A percentile compares a stretch with the other conserved stretches of the same genome.
These are phyloP conservation scores for Timema podura DNA, from an alignment of 2,888 invertebrate species.

Conservation along the genomic window DNA sequence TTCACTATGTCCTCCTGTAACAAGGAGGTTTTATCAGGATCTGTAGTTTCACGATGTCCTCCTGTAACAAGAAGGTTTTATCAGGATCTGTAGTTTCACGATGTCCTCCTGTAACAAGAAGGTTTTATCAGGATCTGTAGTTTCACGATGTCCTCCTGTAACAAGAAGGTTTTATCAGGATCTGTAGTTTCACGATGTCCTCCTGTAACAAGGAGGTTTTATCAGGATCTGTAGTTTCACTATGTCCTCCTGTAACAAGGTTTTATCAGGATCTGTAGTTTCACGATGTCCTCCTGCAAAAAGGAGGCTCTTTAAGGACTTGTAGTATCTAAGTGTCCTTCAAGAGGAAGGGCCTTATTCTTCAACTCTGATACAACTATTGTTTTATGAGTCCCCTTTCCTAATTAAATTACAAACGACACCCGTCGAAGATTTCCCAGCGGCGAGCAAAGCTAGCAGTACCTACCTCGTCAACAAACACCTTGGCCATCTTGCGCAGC, in stretches of 20 bases:
- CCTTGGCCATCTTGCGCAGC: constrained; percentile 82
- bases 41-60: constrained; percentile 94
- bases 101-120: constrained; percentile 92
- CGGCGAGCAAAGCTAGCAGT: not conserved
- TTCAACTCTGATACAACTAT: too few species aligned
- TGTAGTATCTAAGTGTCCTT: too few species aligned
- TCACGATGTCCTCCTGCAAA: constrained; percentile 83
- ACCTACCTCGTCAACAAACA: constrained; percentile 72
- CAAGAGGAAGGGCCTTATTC: too few species aligned
- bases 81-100: constrained; percentile 93
- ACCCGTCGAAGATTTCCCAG: too few species aligned
- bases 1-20: constrained; percentile 94
- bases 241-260: constrained; percentile 74
- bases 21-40: too few species aligned
- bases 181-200: constrained; percentile 93
- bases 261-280: constrained; percentile 92
- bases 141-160: constrained; percentile 93
- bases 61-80: too few species aligned
- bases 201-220: too few species aligned
- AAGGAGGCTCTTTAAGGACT: too few species aligned
- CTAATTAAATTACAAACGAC: too few species aligned
- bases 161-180: too few species aligned
- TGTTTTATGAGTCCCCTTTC: too few species aligned
- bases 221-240: constrained; percentile 95
- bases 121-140: constrained; percentile 93